These are phyloP conservation scores for Lynx canadensis DNA, from an alignment of 2,113 vertebrate genomes.

Conservation along the genomic window DNA sequence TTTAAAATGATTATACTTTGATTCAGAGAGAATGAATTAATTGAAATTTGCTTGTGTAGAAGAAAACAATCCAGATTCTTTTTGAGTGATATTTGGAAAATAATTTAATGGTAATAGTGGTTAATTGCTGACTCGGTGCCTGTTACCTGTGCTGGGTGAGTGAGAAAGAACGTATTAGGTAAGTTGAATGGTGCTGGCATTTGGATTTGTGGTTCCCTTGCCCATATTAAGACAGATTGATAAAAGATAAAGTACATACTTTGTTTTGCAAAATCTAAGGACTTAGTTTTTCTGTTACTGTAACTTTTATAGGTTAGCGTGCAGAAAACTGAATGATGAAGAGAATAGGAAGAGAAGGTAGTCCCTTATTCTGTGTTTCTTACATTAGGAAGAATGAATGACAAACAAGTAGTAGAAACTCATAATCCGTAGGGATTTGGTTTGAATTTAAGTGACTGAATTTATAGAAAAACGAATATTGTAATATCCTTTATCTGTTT, in stretches of 20 bases:
- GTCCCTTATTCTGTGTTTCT: background rate
- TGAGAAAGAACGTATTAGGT: background rate
- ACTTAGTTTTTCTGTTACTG: conserved; percentile 46
- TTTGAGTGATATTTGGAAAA: conserved; percentile 51
- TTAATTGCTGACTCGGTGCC: conserved; percentile 44
- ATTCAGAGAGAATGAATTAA: conserved; percentile 58
- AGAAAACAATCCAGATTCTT: conserved; percentile 44
- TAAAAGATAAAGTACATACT: background rate
- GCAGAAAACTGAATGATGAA: conserved; percentile 42
- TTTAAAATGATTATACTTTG: conserved; percentile 54
- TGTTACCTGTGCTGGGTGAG: background rate
- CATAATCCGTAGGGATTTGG: conserved; percentile 37
- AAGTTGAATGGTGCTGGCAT: conserved; percentile 31
- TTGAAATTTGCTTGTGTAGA: conserved; percentile 54
- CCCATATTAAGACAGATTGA: conserved; percentile 46
- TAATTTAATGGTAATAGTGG: conserved; percentile 30
- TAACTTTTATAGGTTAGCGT: conserved; percentile 40
- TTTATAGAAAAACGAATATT: conserved; percentile 39
- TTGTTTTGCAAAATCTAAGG: conserved; percentile 13
- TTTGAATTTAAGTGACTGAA: conserved; percentile 45
- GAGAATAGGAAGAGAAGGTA: conserved; percentile 29
- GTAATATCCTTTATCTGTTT: background rate
- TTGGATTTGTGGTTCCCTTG: conserved; percentile 39
- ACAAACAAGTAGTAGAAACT: background rate
- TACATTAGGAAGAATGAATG: conserved; percentile 8